Base-by-base conservation (phyloP, 2,797 vertebrate species). In the Silurus lanzhouensis region DNA sequence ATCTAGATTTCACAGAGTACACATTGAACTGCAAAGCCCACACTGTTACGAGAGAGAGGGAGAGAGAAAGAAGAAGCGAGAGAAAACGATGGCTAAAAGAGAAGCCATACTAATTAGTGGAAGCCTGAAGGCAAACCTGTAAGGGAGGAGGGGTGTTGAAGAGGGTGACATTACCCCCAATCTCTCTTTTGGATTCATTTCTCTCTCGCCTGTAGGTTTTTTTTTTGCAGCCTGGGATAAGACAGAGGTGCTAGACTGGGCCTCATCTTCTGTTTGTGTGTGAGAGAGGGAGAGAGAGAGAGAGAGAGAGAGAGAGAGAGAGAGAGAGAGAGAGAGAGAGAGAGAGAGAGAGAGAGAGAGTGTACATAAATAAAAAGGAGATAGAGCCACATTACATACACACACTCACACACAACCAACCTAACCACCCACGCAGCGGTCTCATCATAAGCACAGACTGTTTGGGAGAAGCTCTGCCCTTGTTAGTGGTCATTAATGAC, bases 151-250 rank as follows among this genome's bases (percentile, higher is more conserved):
- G 91, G 91, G 92, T 92, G 92, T 92, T 90, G 91, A 92, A 92
- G 89, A 93, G 91, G 91, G 94, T 94, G 94, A 93, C 93, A 92
- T 92, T 93, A 91, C 92, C 92, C 93, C 90, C 89, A 92, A 90
- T 90, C 89, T 84, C 90, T 88, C 86, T 89, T 85, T 90, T 86
- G 88, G 85, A 68, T 90, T 88, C 57, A 60, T 75, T 72, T 79
- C 84, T 57, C 55, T 27, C 84, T 60, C 74, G 67, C 58, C 83
- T 66, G 17, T 58, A 58, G 48, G 48, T 19, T 58, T 58, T 76
- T 77, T 77, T 72, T 82, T 78, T 80, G 63, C 67, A 76, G 70
- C 74, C 82, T 81, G 83, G 88, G 63, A 86, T 76, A 83, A 86
- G 85, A 88, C 77, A 80, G 87, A 89, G 86, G 89, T 90, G 89